These are phyloP conservation scores for Tetropium fuscum DNA, from an alignment of 2,888 invertebrate genomes.

Conservation along the genomic window DNA sequence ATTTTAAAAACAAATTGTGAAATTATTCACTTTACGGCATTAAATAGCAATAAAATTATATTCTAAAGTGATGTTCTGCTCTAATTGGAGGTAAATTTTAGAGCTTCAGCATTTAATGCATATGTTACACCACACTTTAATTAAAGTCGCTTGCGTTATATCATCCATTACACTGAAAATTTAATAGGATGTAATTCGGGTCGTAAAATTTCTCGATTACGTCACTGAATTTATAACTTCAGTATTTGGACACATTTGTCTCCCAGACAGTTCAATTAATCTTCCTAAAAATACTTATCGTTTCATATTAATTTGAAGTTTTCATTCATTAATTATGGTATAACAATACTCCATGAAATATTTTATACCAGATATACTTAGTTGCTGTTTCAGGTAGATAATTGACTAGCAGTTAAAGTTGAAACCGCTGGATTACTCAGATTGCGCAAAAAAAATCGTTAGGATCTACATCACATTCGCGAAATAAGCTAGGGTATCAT, in stretches of 20 bases:
- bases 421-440: too few species aligned
- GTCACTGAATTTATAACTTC: slow-evolving; percentile 19
- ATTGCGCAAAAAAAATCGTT: too few species aligned
- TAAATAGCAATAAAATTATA: too few species aligned
- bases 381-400: background rate
- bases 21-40: too few species aligned
- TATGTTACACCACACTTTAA: slow-evolving; percentile 8
- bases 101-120: too few species aligned
- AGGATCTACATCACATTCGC: too few species aligned
- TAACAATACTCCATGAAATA: slow-evolving; percentile 11
- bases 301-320: slow-evolving; percentile 29
- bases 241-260: slow-evolving; percentile 30
- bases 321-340: slow-evolving; percentile 17
- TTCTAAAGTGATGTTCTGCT: too few species aligned
- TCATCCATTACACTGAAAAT: slow-evolving; percentile 10
- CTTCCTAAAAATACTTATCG: slow-evolving; percentile 26
- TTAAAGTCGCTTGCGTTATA: slow-evolving; percentile 6
- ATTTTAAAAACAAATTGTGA: too few species aligned
- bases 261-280: slow-evolving; percentile 23
- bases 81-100: too few species aligned
- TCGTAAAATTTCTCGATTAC: slow-evolving; percentile 22
- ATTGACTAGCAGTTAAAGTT: too few species aligned
- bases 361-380: slow-evolving; percentile 9
- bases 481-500: too few species aligned
- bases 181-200: slow-evolving; percentile 14